A percentile compares a stretch with the other conserved stretches of the same genome.
phyloP scores from a whole-genome alignment of 2,888 invertebrate genomes.

The Tromatobia lineatoria region DNA sequence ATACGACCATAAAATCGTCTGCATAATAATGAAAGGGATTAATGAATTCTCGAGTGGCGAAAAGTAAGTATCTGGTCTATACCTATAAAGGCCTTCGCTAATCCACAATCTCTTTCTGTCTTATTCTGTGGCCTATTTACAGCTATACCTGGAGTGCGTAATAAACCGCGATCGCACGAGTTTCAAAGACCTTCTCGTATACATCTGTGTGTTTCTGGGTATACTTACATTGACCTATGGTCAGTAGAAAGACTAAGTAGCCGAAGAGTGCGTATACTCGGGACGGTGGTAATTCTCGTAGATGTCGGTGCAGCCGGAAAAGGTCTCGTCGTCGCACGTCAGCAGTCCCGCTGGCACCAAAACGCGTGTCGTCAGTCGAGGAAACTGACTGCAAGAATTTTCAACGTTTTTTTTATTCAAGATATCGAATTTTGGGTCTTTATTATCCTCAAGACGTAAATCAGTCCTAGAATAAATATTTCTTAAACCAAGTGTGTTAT shows the following conservation, averaged over 20 bases:
- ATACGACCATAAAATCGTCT: constrained; percentile 6
- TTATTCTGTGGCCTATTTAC: constrained; percentile 8
- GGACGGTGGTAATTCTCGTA: constrained; percentile 13
- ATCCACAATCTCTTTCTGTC: constrained; percentile 58
- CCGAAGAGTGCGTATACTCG: constrained; percentile 6
- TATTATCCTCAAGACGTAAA: too few species aligned
- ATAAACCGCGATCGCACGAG: constrained; percentile 50
- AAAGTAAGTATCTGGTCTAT: constrained; percentile 23
- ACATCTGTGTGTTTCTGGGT: not conserved
- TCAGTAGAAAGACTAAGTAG: constrained; percentile 24
- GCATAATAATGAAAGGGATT: constrained; percentile 63
- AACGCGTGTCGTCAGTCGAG: not conserved
- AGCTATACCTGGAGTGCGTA: constrained; percentile 13
- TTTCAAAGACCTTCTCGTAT: constrained; percentile 7
- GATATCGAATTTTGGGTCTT: too few species aligned
- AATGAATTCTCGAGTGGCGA: constrained; percentile 53
- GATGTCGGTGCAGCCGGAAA: constrained; percentile 12
- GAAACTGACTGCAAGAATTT: not conserved
- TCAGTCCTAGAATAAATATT: too few species aligned
- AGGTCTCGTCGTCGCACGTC: constrained; percentile 1
- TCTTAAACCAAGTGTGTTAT: too few species aligned
- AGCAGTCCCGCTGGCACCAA: constrained; percentile 5
- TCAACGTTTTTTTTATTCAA: too few species aligned
- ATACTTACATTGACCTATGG: not conserved
- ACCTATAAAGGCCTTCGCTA: constrained; percentile 52